phyloP scores from a whole-genome alignment of 53 echinoderm and acorn worm species.

The Astropecten irregularis region DNA sequence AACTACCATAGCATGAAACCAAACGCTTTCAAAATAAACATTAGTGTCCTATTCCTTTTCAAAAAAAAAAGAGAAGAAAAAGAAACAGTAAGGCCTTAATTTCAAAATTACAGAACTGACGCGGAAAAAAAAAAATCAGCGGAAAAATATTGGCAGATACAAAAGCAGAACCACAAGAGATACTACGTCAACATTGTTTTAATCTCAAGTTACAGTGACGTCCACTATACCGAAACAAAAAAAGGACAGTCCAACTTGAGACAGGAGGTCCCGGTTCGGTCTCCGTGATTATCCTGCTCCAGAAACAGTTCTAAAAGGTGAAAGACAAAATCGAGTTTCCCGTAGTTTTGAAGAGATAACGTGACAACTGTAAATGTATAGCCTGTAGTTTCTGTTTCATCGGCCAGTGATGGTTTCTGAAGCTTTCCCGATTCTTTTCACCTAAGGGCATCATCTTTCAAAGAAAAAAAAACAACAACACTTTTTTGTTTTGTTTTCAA shows the following conservation, averaged over 20 bases:
- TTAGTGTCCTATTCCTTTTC: background rate
- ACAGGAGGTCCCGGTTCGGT: no score
- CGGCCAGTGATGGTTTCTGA: no score
- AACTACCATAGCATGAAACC: slow-evolving; percentile 12
- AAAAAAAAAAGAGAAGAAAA: background rate
- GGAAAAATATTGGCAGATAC: background rate
- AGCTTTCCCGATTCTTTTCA: no score
- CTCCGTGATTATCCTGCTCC: background rate
- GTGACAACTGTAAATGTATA: slow-evolving; percentile 29
- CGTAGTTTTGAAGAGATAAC: slow-evolving; percentile 14
- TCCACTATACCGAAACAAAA: background rate
- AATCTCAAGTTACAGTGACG: slow-evolving; percentile 27
- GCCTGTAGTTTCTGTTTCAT: no score
- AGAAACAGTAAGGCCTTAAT: background rate
- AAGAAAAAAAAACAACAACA: no score
- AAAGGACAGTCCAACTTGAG: slow-evolving; percentile 24
- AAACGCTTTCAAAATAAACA: slow-evolving; percentile 39
- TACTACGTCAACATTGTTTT: slow-evolving; percentile 29
- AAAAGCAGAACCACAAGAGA: slow-evolving; percentile 12
- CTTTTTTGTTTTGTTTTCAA: no score
- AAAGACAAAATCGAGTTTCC: slow-evolving; percentile 24
- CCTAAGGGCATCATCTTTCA: no score
- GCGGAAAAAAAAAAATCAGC: no score
- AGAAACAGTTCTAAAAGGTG: slow-evolving; percentile 12
- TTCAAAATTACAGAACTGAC: slow-evolving; percentile 12